Conservation (phyloP, 2,113 vertebrate genomes). For the Puntigrus tetrazona region DNA sequence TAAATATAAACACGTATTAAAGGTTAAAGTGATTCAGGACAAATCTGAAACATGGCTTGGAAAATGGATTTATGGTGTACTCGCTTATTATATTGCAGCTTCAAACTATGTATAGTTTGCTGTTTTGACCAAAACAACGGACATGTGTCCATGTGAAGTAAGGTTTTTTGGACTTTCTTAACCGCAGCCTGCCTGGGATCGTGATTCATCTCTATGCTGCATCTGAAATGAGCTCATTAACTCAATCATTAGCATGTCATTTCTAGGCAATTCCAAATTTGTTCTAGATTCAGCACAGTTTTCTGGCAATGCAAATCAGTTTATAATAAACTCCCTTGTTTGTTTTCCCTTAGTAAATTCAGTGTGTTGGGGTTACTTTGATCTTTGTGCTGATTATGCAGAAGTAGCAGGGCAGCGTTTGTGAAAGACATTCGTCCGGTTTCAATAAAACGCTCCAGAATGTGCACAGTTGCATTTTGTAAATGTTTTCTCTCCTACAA, state of each 20-base stretch:
- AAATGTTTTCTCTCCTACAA: not conserved
- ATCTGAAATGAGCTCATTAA: constrained; percentile 26
- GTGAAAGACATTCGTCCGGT: not conserved
- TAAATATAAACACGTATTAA: too few species aligned
- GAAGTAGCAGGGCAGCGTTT: constrained; percentile 1
- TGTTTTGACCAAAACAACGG: not conserved
- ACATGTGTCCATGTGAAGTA: not conserved
- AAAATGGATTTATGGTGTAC: too few species aligned
- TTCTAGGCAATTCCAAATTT: not conserved
- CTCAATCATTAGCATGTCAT: constrained; percentile 10
- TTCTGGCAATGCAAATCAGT: constrained; percentile 4
- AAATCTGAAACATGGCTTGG: too few species aligned
- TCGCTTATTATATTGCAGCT: too few species aligned
- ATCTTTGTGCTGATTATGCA: not conserved
- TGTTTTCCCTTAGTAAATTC: constrained; percentile 3
- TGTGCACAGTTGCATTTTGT: constrained; percentile 18
- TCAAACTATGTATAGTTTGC: too few species aligned
- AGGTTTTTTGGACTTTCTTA: not conserved
- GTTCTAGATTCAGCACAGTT: not conserved
- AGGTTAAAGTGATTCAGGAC: too few species aligned
- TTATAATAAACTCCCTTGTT: constrained; percentile 15
- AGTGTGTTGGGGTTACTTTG: not conserved
- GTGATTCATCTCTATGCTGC: not conserved
- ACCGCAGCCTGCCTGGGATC: not conserved
- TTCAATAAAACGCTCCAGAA: not conserved